Evolutionary conservation across 2,888 invertebrate species (phyloP).

Genomic region (Xestia ashworthii): DNA sequence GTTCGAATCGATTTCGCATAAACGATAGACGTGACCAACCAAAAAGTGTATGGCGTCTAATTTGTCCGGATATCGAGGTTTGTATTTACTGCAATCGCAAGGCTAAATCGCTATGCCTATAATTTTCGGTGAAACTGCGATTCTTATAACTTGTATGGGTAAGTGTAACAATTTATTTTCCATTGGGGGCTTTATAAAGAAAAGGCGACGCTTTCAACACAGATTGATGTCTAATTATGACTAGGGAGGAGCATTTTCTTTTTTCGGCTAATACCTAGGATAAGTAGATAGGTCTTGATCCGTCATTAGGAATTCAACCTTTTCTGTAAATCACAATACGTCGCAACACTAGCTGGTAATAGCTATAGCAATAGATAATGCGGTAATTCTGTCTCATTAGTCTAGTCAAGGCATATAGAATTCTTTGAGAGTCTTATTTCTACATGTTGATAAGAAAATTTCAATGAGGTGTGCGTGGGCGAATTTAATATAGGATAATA

Average conservation of each 20-base stretch:
- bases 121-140: not conserved
- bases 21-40: conserved; percentile 88
- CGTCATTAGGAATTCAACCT: not conserved
- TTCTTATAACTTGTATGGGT: not conserved
- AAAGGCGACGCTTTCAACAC: not conserved
- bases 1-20: conserved; percentile 89
- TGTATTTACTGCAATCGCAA: conserved; percentile 51
- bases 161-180: not conserved
- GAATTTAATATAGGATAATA: conserved; percentile 10
- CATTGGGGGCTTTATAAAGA: not conserved
- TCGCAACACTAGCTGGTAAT: not conserved
- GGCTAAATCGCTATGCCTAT: not conserved
- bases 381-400: not conserved
- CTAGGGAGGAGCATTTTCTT: not conserved
- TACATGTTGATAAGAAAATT: not conserved
- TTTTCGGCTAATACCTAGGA: not conserved
- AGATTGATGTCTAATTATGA: not conserved
- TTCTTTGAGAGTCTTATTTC: not conserved
- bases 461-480: conserved; percentile 21
- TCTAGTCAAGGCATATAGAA: too few species aligned
- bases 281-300: not conserved
- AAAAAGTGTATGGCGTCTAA: conserved; percentile 81
- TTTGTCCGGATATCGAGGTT: conserved; percentile 76
- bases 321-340: not conserved
- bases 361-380: not conserved